A percentile compares a stretch with the other conserved stretches of the same genome.
Conservation (phyloP, 1,140 invertebrate genomes). For the Stenopsyche tienmushanensis region DNA sequence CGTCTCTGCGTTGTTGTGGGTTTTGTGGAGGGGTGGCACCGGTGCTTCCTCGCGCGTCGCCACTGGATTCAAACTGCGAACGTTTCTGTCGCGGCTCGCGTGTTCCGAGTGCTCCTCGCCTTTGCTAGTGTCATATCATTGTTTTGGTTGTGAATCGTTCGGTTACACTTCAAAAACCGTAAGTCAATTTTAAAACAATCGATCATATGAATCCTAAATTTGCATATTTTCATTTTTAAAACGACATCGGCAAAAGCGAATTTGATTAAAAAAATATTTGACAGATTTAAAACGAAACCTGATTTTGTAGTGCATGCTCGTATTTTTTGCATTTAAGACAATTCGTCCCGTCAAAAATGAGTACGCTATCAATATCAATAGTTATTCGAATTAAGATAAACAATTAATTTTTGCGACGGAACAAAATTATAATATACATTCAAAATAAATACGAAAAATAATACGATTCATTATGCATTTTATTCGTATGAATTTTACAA, state of each 20-base stretch:
- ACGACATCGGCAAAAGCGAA: neutral
- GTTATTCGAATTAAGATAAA: no score
- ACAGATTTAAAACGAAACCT: no score
- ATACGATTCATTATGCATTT: no score
- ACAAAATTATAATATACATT: no score
- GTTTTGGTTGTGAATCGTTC: conserved; percentile 2
- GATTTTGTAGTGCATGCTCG: no score
- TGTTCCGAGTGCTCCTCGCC: neutral
- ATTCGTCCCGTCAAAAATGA: no score
- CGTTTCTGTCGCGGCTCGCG: neutral
- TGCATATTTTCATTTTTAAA: neutral
- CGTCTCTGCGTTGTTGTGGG: neutral
- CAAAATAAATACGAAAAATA: no score
- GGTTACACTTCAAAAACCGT: neutral
- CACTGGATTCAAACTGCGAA: conserved; percentile 2
- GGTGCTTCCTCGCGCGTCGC: neutral
- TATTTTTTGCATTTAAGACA: no score
- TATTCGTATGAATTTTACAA: no score
- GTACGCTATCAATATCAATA: no score
- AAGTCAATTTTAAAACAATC: neutral
- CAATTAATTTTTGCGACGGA: no score
- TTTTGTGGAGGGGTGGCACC: neutral
- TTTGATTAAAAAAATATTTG: neutral
- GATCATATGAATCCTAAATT: neutral
- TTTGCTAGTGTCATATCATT: neutral